These are phyloP conservation scores for Apodemus sylvaticus DNA, from an alignment of 2,113 vertebrate species.

Conservation along the genomic window DNA sequence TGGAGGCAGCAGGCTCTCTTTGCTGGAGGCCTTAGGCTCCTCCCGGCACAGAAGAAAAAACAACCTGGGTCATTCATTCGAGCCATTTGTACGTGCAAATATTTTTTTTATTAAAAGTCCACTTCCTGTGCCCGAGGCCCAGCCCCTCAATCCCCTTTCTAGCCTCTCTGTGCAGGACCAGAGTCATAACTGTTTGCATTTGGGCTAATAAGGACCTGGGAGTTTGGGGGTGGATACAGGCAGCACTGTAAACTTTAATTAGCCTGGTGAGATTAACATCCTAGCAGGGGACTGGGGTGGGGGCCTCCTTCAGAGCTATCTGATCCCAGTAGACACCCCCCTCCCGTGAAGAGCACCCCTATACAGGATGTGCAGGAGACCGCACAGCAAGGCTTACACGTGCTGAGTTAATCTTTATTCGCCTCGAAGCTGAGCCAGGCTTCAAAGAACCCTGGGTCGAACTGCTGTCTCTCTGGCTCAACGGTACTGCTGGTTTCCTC, in stretches of 20 bases:
- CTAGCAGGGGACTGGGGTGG: not conserved
- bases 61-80: not conserved
- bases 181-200: slow-evolving; percentile 34
- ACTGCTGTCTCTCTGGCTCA: not conserved
- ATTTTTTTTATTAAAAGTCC: not conserved
- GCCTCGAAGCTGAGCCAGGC: slow-evolving; percentile 43
- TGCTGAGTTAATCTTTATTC: slow-evolving; percentile 12
- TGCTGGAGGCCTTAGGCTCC: not conserved
- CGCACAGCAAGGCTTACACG: not conserved
- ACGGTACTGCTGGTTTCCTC: not conserved
- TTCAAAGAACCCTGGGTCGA: not conserved
- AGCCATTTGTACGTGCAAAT: not conserved
- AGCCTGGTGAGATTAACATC: slow-evolving; percentile 47
- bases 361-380: not conserved
- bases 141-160: not conserved
- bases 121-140: not conserved
- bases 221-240: not conserved
- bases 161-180: not conserved
- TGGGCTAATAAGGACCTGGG: slow-evolving; percentile 8
- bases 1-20: not conserved
- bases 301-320: not conserved
- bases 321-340: not conserved
- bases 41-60: not conserved
- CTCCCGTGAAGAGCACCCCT: not conserved
- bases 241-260: slow-evolving; percentile 54